A percentile compares a stretch with the other conserved stretches of the same genome.
phyloP scores from a whole-genome alignment of 2,888 invertebrate species.

The Coleophora flavipennella region DNA sequence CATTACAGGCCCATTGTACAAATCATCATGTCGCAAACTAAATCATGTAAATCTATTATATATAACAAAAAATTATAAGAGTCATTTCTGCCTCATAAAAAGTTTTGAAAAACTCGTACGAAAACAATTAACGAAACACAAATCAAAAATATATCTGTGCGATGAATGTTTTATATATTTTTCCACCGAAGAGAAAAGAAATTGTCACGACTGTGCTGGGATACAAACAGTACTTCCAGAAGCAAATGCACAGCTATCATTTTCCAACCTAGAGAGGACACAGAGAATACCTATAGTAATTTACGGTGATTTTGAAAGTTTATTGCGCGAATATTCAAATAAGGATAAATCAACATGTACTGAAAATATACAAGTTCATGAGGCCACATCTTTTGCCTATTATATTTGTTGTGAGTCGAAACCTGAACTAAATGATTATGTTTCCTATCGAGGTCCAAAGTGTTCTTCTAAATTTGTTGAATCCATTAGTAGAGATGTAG shows the following conservation, averaged over 20 bases:
- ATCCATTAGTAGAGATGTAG: neutral
- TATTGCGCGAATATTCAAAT: no score
- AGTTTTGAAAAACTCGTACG: constrained; percentile 9
- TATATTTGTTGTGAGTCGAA: constrained; percentile 5
- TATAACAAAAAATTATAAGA: neutral
- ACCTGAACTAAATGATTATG: constrained; percentile 3
- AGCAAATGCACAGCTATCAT: neutral
- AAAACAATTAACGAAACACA: constrained; percentile 8
- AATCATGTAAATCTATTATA: no score
- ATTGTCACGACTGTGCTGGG: neutral
- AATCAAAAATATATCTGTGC: constrained; percentile 9
- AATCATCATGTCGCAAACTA: no score
- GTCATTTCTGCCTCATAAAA: constrained; percentile 16
- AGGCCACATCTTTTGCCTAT: constrained; percentile 1
- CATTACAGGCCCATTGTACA: no score
- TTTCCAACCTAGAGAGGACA: neutral
- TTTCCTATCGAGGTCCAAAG: constrained; percentile 6
- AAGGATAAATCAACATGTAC: no score
- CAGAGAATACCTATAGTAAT: constrained; percentile 3
- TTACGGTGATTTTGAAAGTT: no score
- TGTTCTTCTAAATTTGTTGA: constrained; percentile 4
- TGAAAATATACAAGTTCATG: no score
- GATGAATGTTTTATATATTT: neutral
- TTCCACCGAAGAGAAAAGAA: no score
- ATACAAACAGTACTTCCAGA: neutral